Evolutionary conservation across 2,113 vertebrate species (phyloP).

Genomic region (Nyctereutes procyonoides): DNA sequence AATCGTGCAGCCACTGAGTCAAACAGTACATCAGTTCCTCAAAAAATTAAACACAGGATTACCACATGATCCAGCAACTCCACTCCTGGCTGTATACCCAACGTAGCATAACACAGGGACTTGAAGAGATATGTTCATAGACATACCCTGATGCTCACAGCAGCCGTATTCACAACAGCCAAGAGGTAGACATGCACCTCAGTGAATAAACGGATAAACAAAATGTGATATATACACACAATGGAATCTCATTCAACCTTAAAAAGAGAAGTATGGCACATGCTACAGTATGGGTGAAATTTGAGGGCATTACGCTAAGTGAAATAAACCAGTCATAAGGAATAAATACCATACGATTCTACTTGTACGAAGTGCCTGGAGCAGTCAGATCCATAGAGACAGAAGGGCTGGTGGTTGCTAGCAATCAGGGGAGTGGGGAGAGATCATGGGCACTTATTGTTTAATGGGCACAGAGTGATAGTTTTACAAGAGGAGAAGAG

Average conservation of each 20-base stretch:
- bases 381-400: neutral
- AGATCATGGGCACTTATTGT: neutral
- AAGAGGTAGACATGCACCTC: neutral
- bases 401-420: neutral
- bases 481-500: neutral
- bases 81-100: neutral
- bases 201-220: rapidly evolving
- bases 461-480: neutral
- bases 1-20: neutral
- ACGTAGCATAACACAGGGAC: neutral
- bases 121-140: neutral
- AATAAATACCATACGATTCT: neutral
- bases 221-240: rapidly evolving
- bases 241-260: neutral
- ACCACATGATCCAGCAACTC: neutral
- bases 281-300: neutral
- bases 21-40: neutral
- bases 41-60: neutral
- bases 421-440: rapidly evolving
- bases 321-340: neutral
- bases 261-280: neutral
- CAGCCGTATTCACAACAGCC: neutral
- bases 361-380: neutral
- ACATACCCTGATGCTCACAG: neutral
- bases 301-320: neutral